A percentile compares a stretch with the other conserved stretches of the same genome.
These are phyloP conservation scores for Lipophrys pholis DNA, from an alignment of 2,113 vertebrate species.

Conservation along the genomic window DNA sequence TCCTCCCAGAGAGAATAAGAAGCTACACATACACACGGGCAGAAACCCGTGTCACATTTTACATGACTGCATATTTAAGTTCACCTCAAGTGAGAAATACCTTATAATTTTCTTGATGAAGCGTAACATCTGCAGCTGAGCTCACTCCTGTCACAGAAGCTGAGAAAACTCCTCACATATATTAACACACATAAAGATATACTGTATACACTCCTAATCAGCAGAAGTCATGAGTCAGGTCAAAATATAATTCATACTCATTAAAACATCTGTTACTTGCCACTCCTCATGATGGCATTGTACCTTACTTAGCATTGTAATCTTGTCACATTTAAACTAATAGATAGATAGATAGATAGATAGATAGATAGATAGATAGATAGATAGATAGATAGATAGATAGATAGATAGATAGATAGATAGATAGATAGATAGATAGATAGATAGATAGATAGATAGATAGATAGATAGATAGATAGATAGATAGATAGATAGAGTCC, in stretches of 20 bases:
- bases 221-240: background rate
- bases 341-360: too few relatives aligned
- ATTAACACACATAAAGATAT: background rate
- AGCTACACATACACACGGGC: slow-evolving; percentile 10
- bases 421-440: too few relatives aligned
- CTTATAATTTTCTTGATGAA: slow-evolving; percentile 48
- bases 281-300: too few relatives aligned
- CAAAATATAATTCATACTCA: background rate
- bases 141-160: background rate
- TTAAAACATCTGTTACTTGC: background rate
- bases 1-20: slow-evolving; percentile 30
- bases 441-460: too few relatives aligned
- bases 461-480: too few relatives aligned
- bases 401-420: too few relatives aligned
- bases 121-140: slow-evolving; percentile 9
- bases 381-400: too few relatives aligned
- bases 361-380: too few relatives aligned
- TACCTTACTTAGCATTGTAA: too few relatives aligned
- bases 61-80: slow-evolving; percentile 14
- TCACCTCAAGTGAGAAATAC: slow-evolving; percentile 52
- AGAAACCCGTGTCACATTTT: slow-evolving; percentile 34
- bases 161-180: background rate
- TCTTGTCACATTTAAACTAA: too few relatives aligned
- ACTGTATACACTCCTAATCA: background rate
- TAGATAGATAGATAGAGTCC: too few relatives aligned